Base-by-base conservation (phyloP, 2,888 invertebrate species). In the Caenorhabditis imperialis region DNA sequence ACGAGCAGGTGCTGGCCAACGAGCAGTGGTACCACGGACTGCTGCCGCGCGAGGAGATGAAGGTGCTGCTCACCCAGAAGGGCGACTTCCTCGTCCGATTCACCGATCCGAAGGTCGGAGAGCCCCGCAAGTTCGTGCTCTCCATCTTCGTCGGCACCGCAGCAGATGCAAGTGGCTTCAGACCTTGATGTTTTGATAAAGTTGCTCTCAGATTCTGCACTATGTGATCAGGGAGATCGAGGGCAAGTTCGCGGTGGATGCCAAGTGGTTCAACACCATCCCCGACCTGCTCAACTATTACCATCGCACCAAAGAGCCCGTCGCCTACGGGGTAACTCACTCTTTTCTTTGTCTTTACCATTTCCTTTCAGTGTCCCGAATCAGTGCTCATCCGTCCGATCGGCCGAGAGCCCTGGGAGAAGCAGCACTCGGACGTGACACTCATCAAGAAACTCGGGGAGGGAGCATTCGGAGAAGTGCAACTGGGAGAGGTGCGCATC, bases 391-490 rank as follows among this genome's bases (percentile, higher is more conserved):
- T 58, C 22, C 55, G 54, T 22, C 77, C 81, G 10, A 70, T 83
- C 23, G 54, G 48, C 1, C 65, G 80, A 1, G 81, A 81, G 55
- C 40, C 47, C 6, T 85, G 84, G 83, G 85, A 84, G 45, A 75
- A 78, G 16, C 47, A 55, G 4, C 85, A 84, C 48, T 75, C 76
- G 3, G 79, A 84, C 42, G 78, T 85, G 67, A 65, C 58, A n/a
- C 48, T 75, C 8, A 72, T 74, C 27, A 84, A 82, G 62, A 82
- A 82, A 65, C 58, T 84, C 20, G 85, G 85, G 5, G 84, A 83
- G 57, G 81, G 85, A 22, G 84, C 84, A 7, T 84, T 84, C 54
- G 84, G 84, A 37, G 84, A 84, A 48, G 84, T 84, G 20, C 74
- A 74, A n/a, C n/a, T 61, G 12, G 74, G 74, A 48, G 73, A 73